A percentile compares a stretch with the other conserved stretches of the same genome.
Conservation (phyloP, 2,797 vertebrate genomes). For the Danio jaintianensis region DNA sequence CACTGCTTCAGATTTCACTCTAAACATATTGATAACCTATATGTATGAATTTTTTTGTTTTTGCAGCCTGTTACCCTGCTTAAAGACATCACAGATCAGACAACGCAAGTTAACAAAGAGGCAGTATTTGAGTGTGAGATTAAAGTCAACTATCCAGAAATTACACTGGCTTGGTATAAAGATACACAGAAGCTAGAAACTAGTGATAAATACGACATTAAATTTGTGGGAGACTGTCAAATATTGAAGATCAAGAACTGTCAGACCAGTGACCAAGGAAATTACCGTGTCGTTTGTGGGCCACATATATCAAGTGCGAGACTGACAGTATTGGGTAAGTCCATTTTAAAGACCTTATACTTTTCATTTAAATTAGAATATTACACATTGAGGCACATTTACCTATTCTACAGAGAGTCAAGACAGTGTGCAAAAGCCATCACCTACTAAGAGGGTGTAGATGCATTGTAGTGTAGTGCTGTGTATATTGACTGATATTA, state of each 20-base stretch:
- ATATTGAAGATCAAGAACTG: slow-evolving; percentile 88
- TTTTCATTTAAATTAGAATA: slow-evolving; percentile 8
- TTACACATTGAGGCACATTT: not conserved
- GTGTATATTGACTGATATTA: not conserved
- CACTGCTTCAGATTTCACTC: slow-evolving; percentile 1
- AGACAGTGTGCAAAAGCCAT: slow-evolving; percentile 83
- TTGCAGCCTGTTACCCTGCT: slow-evolving; percentile 90
- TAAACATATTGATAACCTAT: slow-evolving; percentile 43
- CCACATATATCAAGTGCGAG: slow-evolving; percentile 95
- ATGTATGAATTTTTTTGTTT: slow-evolving; percentile 58
- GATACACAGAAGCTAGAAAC: slow-evolving; percentile 92
- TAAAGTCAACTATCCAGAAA: slow-evolving; percentile 97
- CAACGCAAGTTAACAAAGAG: slow-evolving; percentile 80
- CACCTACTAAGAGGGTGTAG: slow-evolving; percentile 87
- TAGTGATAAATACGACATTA: slow-evolving; percentile 88
- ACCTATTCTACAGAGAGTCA: slow-evolving; percentile 76
- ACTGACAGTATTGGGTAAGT: slow-evolving; percentile 90
- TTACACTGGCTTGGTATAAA: slow-evolving; percentile 95
- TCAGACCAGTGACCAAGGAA: slow-evolving; percentile 88
- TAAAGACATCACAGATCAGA: slow-evolving; percentile 91
- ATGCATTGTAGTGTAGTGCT: not conserved
- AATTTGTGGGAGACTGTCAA: slow-evolving; percentile 85
- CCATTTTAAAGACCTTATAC: not conserved
- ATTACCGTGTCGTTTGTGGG: slow-evolving; percentile 95
- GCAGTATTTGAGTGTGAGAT: slow-evolving; percentile 91